These are phyloP conservation scores for Rhombomys opimus DNA, from an alignment of 2,113 vertebrate species.

Conservation along the genomic window DNA sequence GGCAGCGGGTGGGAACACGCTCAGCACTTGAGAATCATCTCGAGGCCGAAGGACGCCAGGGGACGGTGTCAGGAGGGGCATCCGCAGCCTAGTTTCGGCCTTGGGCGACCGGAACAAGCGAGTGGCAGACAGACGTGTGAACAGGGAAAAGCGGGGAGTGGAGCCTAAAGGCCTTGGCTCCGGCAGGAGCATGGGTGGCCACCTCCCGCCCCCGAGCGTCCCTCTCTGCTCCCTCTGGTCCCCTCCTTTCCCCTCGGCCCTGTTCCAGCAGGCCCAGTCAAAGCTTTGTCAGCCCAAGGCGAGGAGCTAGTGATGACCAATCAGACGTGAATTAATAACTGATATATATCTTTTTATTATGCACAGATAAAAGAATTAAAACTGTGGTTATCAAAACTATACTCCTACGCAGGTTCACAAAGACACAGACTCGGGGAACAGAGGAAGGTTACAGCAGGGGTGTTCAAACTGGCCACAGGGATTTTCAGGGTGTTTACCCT, in stretches of 20 bases:
- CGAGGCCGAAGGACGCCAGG: not conserved
- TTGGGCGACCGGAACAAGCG: not conserved
- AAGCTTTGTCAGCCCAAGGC: not conserved
- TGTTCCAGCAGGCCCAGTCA: not conserved
- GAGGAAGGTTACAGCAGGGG: conserved; percentile 79
- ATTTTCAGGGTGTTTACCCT: conserved; percentile 80
- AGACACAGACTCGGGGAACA: conserved; percentile 82
- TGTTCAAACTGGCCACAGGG: conserved; percentile 89
- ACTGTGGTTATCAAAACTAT: conserved; percentile 89
- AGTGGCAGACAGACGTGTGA: not conserved
- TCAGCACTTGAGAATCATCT: not conserved
- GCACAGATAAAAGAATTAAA: conserved; percentile 88
- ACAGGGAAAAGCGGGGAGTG: not conserved
- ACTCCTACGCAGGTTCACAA: conserved; percentile 86
- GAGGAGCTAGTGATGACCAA: conserved; percentile 49
- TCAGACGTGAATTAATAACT: conserved; percentile 77
- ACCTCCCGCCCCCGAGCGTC: not conserved
- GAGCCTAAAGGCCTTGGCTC: not conserved
- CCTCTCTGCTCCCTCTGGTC: not conserved
- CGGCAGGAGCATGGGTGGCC: not conserved
- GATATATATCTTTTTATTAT: conserved; percentile 91
- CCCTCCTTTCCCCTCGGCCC: not conserved
- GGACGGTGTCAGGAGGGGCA: not conserved
- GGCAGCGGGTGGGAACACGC: too few species aligned
- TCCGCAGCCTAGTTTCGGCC: not conserved